A percentile compares a stretch with the other conserved stretches of the same genome.
phyloP scores from a whole-genome alignment of 1,140 invertebrate genomes.

The Temnothorax curvispinosus region DNA sequence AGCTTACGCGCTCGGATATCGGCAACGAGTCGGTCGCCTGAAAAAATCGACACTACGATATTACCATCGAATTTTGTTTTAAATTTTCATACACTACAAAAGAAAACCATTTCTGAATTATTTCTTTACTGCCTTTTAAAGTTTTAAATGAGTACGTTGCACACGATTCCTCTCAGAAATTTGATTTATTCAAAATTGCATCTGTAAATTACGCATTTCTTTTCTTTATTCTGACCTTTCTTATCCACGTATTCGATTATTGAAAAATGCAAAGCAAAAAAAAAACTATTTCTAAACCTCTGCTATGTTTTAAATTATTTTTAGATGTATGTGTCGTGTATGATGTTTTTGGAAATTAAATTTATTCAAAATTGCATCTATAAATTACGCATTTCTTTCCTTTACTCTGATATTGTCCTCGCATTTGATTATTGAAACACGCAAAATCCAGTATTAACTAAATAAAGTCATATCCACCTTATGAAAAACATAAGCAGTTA shows the following conservation, averaged over 20 bases:
- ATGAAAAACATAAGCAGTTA: neutral
- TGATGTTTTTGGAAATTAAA: neutral
- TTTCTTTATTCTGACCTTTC: neutral
- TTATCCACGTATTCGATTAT: neutral
- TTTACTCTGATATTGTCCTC: neutral
- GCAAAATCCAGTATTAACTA: neutral
- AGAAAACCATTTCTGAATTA: neutral
- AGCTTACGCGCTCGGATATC: conserved; percentile 32
- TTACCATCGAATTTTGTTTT: neutral
- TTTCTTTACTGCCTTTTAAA: neutral
- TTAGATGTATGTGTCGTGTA: too few species aligned
- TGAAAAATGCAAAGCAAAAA: neutral
- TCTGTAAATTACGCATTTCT: neutral
- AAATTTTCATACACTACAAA: neutral
- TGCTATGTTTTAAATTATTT: too few species aligned
- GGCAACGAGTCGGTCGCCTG: conserved; percentile 12
- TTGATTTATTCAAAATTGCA: neutral
- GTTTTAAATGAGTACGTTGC: neutral
- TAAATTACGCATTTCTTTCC: neutral
- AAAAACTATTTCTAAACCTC: too few species aligned
- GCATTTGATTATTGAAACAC: neutral
- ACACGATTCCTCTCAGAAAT: neutral
- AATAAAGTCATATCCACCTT: neutral
- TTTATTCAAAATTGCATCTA: neutral
- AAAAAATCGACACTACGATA: neutral